Conservation (phyloP, 1,140 invertebrate genomes). For the Trinorchestia longiramus region DNA sequence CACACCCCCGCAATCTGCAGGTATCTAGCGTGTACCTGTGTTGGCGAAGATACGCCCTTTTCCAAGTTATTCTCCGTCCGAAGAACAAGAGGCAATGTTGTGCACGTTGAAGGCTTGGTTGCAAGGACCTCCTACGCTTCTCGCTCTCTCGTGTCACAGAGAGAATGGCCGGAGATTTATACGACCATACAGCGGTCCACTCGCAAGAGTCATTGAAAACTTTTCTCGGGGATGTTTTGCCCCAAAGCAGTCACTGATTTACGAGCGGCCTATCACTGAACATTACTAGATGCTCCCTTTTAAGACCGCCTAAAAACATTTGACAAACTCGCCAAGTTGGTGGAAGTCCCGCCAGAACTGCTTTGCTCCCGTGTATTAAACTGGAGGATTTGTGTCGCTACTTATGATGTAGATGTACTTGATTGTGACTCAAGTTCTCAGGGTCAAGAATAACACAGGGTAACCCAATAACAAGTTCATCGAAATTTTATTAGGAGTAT, state of each 20-base stretch:
- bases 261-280: slow-evolving; percentile 38
- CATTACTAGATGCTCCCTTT: slow-evolving; percentile 54
- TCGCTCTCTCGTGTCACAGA: slow-evolving; percentile 7
- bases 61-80: background rate
- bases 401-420: background rate
- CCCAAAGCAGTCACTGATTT: slow-evolving; percentile 16
- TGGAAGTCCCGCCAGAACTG: slow-evolving; percentile 1
- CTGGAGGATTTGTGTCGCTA: background rate
- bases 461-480: too few relatives aligned
- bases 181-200: slow-evolving; percentile 10
- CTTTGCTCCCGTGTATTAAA: background rate
- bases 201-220: slow-evolving; percentile 34
- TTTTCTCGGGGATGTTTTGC: slow-evolving; percentile 45
- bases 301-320: slow-evolving; percentile 12
- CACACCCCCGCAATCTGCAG: background rate
- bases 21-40: background rate
- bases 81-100: background rate
- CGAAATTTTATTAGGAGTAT: too few relatives aligned
- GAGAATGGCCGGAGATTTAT: slow-evolving; percentile 49
- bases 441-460: background rate
- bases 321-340: slow-evolving; percentile 25
- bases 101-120: background rate
- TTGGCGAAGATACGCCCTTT: background rate
- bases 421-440: too few relatives aligned
- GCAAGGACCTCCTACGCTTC: slow-evolving; percentile 2